Conservation (phyloP, 2,888 invertebrate species). For the Conomelus anceps region DNA sequence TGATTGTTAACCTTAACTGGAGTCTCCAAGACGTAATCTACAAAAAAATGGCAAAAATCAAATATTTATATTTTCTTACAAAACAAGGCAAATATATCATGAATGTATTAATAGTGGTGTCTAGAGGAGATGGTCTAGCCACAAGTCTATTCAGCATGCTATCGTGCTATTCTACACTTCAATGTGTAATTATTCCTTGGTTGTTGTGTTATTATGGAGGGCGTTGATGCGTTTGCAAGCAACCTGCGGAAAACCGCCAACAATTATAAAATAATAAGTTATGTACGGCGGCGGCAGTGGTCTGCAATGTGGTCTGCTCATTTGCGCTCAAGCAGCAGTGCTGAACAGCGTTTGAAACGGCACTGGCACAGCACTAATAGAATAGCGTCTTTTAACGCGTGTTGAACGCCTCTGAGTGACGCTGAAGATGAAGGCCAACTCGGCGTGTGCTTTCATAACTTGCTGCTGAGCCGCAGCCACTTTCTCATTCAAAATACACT, state of each 20-base stretch:
- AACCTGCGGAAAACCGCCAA: background rate
- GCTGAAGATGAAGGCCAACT: background rate
- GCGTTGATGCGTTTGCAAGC: background rate
- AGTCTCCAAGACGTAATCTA: no score
- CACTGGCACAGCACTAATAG: background rate
- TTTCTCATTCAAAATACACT: background rate
- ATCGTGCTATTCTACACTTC: no score
- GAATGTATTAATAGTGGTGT: background rate
- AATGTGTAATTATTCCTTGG: background rate
- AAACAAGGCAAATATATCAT: no score
- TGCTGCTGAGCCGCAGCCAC: background rate
- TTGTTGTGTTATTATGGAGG: background rate
- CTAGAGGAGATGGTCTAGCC: background rate
- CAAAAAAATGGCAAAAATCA: no score
- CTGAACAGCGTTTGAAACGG: background rate
- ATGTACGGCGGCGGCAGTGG: background rate
- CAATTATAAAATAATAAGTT: background rate
- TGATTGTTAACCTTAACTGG: no score
- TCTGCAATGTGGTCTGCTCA: background rate
- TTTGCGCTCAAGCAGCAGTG: background rate
- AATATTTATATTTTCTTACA: background rate
- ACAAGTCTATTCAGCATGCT: background rate
- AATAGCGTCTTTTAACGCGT: background rate
- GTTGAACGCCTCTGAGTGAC: background rate
- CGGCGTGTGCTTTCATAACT: background rate